Evolutionary conservation across 2,797 vertebrate genomes (phyloP), one percentile per base, ranked within the genome.

Genomic region (Hippoglossus hippoglossus): DNA sequence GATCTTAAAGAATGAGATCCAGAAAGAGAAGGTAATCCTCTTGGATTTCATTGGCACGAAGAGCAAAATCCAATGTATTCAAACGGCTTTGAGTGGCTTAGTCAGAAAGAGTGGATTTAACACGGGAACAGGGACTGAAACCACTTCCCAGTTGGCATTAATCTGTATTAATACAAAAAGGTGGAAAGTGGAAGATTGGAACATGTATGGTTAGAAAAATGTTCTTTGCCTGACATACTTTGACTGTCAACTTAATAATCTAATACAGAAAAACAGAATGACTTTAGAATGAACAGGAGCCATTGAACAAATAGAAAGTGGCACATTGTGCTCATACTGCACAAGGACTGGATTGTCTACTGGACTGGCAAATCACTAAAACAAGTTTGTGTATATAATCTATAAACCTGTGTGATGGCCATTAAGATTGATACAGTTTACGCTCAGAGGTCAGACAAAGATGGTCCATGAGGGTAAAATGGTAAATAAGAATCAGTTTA

Each of bases 1-100:
- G 0, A 89, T 94, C 82, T 94, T 99, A 72, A 99, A 99, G 92
- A 98, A 89, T 0, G 98, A 99, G 80, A 96, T 99, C 82, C 98
- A 98, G 93, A 99, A 98, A 86, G 98, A 99, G 73, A 96, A 95
- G 97, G 98, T 99, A 82, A 81, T 39, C 12, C 28, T 62, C 3
- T 18, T 56, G 4, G 4, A 16, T 47, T 19, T 63, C 16, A n/a
- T 9, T 31, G 13, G 13, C 62, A 66, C 73, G 3, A 56, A 13
- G 12, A 54, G 13, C 6, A 31, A 66, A 66, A 62, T 66, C 36
- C 5, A n/a, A 13, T 31, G 25, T 56, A 46, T 34, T 63, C 7
- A 2, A 2, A 0, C 0, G 24, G 28, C 8, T 66, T 64, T 58
- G 24, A 77, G 36, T 4, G 36, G 28, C 10, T 57, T n/a, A 64